Conservation (phyloP, 2,113 vertebrate genomes). For the Bettongia penicillata region DNA sequence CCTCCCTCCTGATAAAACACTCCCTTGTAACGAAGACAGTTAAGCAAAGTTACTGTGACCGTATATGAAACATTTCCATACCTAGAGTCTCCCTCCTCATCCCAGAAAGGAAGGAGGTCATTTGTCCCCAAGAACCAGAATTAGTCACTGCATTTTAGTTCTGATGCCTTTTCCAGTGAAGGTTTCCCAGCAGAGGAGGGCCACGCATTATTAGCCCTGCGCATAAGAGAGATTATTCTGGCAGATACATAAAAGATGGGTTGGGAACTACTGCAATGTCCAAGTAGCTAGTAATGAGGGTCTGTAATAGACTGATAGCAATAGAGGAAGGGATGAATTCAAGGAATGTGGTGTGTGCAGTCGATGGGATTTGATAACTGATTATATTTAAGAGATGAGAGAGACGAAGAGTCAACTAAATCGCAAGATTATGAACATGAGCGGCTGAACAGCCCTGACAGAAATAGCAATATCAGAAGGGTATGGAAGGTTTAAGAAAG, state of each 20-base stretch:
- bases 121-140: background rate
- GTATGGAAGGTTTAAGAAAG: background rate
- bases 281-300: background rate
- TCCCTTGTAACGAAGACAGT: background rate
- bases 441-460: background rate
- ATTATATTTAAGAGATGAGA: background rate
- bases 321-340: background rate
- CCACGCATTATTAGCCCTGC: background rate
- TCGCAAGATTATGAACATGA: background rate
- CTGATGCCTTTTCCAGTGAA: background rate
- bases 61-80: background rate
- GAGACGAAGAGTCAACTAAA: background rate
- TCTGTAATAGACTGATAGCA: background rate
- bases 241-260: background rate
- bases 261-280: background rate
- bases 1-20: background rate
- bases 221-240: background rate
- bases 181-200: background rate
- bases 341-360: background rate
- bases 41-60: background rate
- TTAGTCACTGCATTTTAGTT: background rate
- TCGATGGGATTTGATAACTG: background rate
- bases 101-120: background rate
- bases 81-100: background rate
- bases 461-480: background rate